Evolutionary conservation across 2,113 vertebrate genomes (phyloP).

Genomic region (Passer domesticus): DNA sequence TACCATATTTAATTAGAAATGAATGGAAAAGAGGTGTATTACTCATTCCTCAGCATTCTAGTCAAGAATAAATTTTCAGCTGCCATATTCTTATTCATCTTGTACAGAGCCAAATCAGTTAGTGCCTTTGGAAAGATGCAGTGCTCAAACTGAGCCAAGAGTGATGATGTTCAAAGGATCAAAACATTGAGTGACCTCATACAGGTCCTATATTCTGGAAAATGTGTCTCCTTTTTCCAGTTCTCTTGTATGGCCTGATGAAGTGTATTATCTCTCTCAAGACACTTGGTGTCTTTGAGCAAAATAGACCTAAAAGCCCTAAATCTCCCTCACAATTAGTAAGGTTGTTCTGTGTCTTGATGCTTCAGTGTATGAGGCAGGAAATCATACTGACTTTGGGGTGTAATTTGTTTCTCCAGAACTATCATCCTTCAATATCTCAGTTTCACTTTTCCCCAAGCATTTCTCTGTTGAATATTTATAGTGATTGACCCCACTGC

Average conservation of each 20-base stretch:
- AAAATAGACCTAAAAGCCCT: neutral
- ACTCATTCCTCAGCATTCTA: conserved; percentile 20
- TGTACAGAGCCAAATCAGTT: conserved; percentile 37
- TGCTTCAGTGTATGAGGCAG: neutral
- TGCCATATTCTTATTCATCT: conserved; percentile 12
- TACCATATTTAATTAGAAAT: conserved; percentile 28
- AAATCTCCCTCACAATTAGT: neutral
- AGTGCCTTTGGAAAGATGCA: conserved; percentile 45
- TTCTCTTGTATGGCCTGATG: neutral
- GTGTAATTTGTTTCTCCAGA: neutral
- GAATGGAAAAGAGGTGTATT: neutral
- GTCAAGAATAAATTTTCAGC: conserved; percentile 9
- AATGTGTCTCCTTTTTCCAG: neutral
- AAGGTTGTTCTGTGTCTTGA: neutral
- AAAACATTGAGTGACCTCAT: conserved; percentile 44
- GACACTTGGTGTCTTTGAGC: neutral
- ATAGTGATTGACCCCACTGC: neutral
- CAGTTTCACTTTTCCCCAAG: neutral
- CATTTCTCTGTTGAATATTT: neutral
- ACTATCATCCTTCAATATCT: neutral
- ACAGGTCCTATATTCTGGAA: conserved; percentile 4
- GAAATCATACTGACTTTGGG: neutral
- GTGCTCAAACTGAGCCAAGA: conserved; percentile 29
- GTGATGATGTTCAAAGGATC: conserved; percentile 7
- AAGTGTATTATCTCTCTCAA: neutral